Evolutionary conservation across 1,140 invertebrate genomes (phyloP).

Genomic region (Drosophila pruinosa): DNA sequence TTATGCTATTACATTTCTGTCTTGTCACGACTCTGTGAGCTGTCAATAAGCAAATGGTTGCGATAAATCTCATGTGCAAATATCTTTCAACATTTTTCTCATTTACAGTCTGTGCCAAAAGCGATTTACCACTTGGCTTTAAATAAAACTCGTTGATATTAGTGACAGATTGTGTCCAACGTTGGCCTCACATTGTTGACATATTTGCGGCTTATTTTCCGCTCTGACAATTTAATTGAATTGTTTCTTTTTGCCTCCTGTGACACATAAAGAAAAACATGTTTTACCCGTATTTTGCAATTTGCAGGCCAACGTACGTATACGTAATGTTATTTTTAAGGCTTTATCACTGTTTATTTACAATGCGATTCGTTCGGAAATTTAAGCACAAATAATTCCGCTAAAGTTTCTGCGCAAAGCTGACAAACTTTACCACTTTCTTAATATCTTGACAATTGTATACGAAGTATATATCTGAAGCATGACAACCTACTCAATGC

Average conservation of each 20-base stretch:
- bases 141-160: constrained; percentile 40
- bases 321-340: constrained; percentile 10
- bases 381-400: background rate
- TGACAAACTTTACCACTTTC: constrained; percentile 11
- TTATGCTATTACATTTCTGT: constrained; percentile 52
- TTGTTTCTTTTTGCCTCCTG: constrained; percentile 28
- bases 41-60: constrained; percentile 75
- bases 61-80: constrained; percentile 59
- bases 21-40: constrained; percentile 55
- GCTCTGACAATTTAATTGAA: constrained; percentile 59
- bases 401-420: background rate
- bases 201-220: constrained; percentile 36
- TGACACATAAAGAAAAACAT: background rate
- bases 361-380: background rate
- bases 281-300: background rate
- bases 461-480: background rate
- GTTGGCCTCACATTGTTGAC: constrained; percentile 51
- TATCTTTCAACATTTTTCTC: constrained; percentile 19
- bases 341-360: background rate
- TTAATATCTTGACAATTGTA: constrained; percentile 39
- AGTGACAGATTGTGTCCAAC: constrained; percentile 46
- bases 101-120: background rate
- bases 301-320: background rate
- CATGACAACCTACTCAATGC: constrained; percentile 17
- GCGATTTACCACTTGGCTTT: constrained; percentile 15